Evolutionary conservation across 2,888 invertebrate species (phyloP), one percentile per base, ranked within the genome.

Genomic region (Aspidiotus destructor): DNA sequence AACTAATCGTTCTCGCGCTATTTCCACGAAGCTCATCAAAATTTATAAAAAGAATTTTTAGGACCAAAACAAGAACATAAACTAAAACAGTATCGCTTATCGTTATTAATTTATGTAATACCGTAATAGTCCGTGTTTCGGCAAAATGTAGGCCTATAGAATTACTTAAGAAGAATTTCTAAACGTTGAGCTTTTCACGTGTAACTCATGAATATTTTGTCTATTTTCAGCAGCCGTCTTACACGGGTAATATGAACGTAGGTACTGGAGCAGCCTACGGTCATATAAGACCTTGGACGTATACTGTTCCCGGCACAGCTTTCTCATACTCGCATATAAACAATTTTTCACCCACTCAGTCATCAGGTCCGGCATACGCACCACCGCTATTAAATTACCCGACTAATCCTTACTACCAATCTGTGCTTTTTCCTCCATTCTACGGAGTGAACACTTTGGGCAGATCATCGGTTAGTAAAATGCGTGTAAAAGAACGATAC

Each of bases 401-500:
- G 10, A 44, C 57, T n/a, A 54, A 69, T 54, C 69, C 69, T 8
- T 55, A 62, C n/a, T 53, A 69, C n/a, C 69, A 54, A 13, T 69
- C 53, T 17, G 28, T 71, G 5, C 60, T 61, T 62, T 71, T 70
- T 44, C 71, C 72, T 54, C 65, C 70, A n/a, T 73, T 72, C 58
- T 72, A 71, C 44, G 60, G 68, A 57, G 67, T 63, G n/a, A 28
- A 28, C 28, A 28, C 28, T 28, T 28, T 28, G 28, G 70, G 69
- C 28, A 68, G 73, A 44, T 71, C 73, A 55, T 82, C 83, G 75
- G 84, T 84, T 75, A 80, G 83, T 78, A 69, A 48, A 52, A 13
- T 57, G 41, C 28, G 28, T 28, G 28, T 28, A 28, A 28, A 28
- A 28, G 28, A 28, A 28, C n/a, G 15, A 10, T 15, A 17, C 15